Conservation (phyloP, 2,113 vertebrate species). For the Serilophus lunatus region DNA sequence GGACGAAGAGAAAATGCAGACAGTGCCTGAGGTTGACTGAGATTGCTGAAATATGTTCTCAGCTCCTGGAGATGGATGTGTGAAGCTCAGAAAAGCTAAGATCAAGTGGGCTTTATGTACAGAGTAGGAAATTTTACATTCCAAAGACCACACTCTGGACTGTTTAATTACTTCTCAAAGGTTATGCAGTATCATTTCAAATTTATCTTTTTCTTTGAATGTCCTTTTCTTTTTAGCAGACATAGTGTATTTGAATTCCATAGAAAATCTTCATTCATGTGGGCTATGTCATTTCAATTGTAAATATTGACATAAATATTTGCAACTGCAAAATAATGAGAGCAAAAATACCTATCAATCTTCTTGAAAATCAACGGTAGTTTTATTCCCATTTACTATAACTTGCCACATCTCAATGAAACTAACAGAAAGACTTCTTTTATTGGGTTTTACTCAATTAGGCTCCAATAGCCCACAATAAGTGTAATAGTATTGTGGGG, state of each 20-base stretch:
- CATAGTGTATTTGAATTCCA: neutral
- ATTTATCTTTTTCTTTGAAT: neutral
- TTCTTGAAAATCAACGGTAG: fast-evolving
- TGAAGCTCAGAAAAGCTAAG: neutral
- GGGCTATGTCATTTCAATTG: neutral
- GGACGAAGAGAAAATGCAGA: neutral
- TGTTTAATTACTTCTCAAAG: neutral
- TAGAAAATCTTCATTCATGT: neutral
- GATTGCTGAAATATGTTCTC: neutral
- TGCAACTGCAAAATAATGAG: neutral
- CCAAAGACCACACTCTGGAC: neutral
- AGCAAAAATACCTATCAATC: neutral
- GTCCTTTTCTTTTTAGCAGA: neutral
- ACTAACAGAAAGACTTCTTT: neutral
- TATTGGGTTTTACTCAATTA: neutral
- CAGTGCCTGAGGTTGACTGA: neutral
- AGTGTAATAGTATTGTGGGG: neutral
- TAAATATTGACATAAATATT: neutral
- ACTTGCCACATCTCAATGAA: neutral
- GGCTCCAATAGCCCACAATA: neutral
- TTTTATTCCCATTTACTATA: neutral
- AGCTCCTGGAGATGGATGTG: neutral
- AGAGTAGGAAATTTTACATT: neutral
- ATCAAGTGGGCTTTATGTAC: neutral
- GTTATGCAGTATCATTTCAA: neutral